Evolutionary conservation across 2,797 vertebrate genomes (phyloP), one percentile per base, ranked within the genome.

Genomic region (Peromyscus attwateri): DNA sequence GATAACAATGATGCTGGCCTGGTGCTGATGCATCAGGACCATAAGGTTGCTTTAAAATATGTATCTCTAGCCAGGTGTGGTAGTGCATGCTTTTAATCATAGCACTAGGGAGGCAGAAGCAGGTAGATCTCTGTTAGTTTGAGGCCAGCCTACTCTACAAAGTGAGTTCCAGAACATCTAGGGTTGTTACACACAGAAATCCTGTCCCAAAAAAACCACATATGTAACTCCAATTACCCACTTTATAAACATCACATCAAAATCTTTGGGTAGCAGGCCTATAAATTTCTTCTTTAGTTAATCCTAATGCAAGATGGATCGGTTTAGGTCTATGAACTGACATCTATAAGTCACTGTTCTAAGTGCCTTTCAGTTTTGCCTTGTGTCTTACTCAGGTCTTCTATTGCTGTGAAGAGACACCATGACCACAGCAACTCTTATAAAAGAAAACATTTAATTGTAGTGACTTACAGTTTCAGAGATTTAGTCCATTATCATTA

Each of bases 211-310:
- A 40, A 73, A 40, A 31, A 43, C 16, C 21, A 43, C 27, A n/a
- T 17, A 40, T 40, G 21, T 37, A 70, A 37, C 46, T 64, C 40
- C 76, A 52, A 73, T 43, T 40, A 49, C 8, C 89, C 40, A 70
- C 52, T 82, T 95, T 34, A 92, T 66, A 96, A 96, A 80, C 23
- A 80, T 66, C 66, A 92, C 40, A 66, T 66, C 57, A 60, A 60
- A 87, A 57, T 62, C 62, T 95, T 31, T 57, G 77, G 87, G 11
- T 43, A 34, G 43, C 25, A 60, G 27, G 17, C 27, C 17, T 14
- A 29, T 40, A 49, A 57, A 88, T 73, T 14, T 73, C 85, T 73
- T 52, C 75, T 43, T 19, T 19, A 60, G 66, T 82, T 14, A 64
- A 29, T 84, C 75, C 64, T 90, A 71, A 90, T 43, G 37, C 3